These are phyloP conservation scores for Drosophila carrolli DNA, from an alignment of 1,140 invertebrate genomes.

Conservation along the genomic window DNA sequence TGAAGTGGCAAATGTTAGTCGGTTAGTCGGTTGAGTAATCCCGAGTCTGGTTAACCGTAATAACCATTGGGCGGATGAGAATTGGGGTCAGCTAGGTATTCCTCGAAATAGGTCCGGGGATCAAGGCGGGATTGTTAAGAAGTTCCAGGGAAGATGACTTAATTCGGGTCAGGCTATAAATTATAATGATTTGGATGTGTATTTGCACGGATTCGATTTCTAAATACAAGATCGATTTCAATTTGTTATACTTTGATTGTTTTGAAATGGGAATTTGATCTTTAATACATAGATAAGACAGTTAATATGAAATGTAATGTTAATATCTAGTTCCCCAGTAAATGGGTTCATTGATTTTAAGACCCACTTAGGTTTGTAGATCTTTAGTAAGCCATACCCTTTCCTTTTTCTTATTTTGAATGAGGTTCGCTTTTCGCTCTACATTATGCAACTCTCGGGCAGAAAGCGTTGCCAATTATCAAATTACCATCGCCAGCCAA, in stretches of 20 bases:
- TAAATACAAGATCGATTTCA: too few species aligned
- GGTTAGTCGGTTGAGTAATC: conserved; percentile 29
- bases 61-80: neutral
- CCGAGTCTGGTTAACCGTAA: conserved; percentile 12
- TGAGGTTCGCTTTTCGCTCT: neutral
- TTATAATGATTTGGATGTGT: neutral
- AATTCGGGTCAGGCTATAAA: neutral
- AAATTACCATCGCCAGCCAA: conserved; percentile 40
- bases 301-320: neutral
- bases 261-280: too few species aligned
- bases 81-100: conserved; percentile 4
- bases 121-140: conserved; percentile 9
- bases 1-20: conserved; percentile 22
- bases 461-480: conserved; percentile 46
- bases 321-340: too few species aligned
- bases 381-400: neutral
- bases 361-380: neutral
- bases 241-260: too few species aligned
- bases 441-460: conserved; percentile 41
- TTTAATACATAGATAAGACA: neutral
- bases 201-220: neutral
- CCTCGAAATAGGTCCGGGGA: conserved; percentile 13
- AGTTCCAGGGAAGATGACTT: conserved; percentile 18
- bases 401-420: neutral
- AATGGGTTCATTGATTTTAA: too few species aligned